Base-by-base conservation (phyloP, 2,797 vertebrate genomes). In the Alcedo quadribrachys region DNA sequence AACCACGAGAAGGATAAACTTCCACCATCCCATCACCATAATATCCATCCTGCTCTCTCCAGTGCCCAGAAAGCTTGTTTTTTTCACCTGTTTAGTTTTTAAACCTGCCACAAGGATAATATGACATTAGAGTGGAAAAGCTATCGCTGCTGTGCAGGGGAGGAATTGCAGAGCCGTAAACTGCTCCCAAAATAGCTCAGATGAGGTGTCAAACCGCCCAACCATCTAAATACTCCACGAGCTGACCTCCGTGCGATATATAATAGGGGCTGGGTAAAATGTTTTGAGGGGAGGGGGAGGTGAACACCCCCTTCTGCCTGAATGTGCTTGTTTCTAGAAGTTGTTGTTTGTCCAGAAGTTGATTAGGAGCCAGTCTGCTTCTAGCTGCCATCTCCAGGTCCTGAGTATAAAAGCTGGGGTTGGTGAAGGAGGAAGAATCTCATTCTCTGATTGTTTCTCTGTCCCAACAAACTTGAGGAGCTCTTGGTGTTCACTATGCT, bases 101-200 rank as follows among this genome's bases (percentile, higher is more conserved):
- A 94, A 95, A 95, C 79, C 92, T 86, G 94, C 94, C 77, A 70
- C 0, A 15, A 86, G 94, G 96, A 96, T 95, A 96, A 94, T 94
- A 37, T 95, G 94, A 96, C 95, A 95, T 86, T 93, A 87, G 92
- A 94, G 96, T 95, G 95, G 92, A 94, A 96, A 95, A 95, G 94
- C 93, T 86, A 87, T 95, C 62, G 18, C 89, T 93, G 94, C 81
- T 63, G 94, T 35, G 85, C 92, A 78, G 91, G 81, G 89, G 90
- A 96, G 83, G 96, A 94, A 96, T 96, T 93, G 95, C 93, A 93
- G 94, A 86, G 83, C 96, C 1, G 66, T 97, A 95, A 96, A 96
- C 95, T 92, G 91, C 91, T 96, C 96, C 94, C 74, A 92, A 93
- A 97, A 97, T 97, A 97, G 96, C 88, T 33, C 94, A 94, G 95